Percentiles rank a stretch among this genome's conserved stretches.
Evolutionary conservation across 2,888 invertebrate species (phyloP).

Genomic region (Cephus nigrinus): DNA sequence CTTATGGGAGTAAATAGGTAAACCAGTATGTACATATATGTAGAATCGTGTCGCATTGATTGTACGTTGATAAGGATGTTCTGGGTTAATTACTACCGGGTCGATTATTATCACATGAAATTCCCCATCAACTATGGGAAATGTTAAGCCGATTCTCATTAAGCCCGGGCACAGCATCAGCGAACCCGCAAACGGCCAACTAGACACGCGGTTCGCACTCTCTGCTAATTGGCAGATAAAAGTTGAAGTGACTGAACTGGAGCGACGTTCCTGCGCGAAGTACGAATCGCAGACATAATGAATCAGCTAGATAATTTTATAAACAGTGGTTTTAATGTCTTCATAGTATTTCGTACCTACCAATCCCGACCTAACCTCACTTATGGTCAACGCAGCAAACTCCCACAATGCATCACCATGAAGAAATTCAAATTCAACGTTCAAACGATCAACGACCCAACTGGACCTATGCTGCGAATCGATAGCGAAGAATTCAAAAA

Average conservation of each 20-base stretch:
- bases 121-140: neutral
- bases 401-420: neutral
- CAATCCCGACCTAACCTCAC: neutral
- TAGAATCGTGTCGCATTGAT: neutral
- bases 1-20: neutral
- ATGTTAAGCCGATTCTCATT: neutral
- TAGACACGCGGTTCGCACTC: slow-evolving; percentile 3
- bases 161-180: neutral
- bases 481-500: neutral
- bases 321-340: neutral
- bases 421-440: neutral
- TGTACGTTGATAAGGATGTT: neutral
- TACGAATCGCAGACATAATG: neutral
- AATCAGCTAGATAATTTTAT: neutral
- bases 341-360: neutral
- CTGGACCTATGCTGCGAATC: neutral
- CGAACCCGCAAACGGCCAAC: neutral
- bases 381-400: too few species aligned
- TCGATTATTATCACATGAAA: neutral
- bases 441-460: neutral
- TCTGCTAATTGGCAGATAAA: slow-evolving; percentile 1
- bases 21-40: neutral
- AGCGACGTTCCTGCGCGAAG: neutral
- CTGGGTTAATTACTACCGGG: neutral
- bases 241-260: neutral